Evolutionary conservation across 2,797 vertebrate species (phyloP).

Genomic region (Vultur gryphus): DNA sequence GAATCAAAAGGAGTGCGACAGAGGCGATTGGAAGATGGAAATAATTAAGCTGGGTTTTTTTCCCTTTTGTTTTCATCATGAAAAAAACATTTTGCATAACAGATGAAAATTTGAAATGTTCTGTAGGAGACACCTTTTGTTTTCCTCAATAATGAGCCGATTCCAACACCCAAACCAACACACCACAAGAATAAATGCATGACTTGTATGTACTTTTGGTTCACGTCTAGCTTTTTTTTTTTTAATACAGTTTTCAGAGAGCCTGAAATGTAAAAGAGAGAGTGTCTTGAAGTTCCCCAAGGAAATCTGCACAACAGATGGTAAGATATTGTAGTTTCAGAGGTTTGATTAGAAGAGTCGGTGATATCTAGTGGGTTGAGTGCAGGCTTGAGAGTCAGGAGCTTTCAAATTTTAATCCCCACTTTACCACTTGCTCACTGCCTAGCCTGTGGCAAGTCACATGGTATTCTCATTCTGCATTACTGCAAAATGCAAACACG

Average conservation of each 20-base stretch:
- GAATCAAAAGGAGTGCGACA: slow-evolving; percentile 69
- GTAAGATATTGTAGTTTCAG: neutral
- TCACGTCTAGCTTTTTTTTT: neutral
- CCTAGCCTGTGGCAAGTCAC: neutral
- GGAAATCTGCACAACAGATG: slow-evolving; percentile 33
- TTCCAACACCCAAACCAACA: slow-evolving; percentile 25
- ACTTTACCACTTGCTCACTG: neutral
- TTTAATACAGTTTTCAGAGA: neutral
- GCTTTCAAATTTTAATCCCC: neutral
- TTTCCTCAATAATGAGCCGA: slow-evolving; percentile 22
- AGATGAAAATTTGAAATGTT: slow-evolving; percentile 10
- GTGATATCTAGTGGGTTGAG: neutral
- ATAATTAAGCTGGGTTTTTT: slow-evolving; percentile 63
- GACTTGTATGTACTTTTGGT: slow-evolving; percentile 9
- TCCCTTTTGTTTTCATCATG: neutral
- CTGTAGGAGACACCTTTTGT: slow-evolving; percentile 20
- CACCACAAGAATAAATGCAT: slow-evolving; percentile 40
- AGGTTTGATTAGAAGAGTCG: neutral
- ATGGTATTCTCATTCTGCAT: neutral
- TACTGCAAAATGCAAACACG: neutral
- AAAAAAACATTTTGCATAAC: neutral
- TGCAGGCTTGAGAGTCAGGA: neutral
- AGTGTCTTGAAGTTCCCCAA: neutral
- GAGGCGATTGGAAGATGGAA: slow-evolving; percentile 48
- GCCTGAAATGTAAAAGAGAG: neutral